phyloP scores from a whole-genome alignment of 2,888 invertebrate genomes.

The Erebia palarica region DNA sequence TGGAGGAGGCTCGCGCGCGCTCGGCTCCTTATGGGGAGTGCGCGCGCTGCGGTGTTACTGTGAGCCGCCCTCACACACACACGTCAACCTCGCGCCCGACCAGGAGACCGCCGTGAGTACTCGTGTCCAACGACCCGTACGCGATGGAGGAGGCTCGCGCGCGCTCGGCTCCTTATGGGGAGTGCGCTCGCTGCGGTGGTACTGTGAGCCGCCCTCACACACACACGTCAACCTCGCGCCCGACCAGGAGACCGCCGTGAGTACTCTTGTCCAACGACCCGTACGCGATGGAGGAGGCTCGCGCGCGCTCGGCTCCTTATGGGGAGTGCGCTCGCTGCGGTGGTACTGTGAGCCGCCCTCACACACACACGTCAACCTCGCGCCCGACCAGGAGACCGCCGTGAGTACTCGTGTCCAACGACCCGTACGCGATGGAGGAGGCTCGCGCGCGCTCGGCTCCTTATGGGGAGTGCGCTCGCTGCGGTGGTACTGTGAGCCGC shows the following conservation, averaged over 20 bases:
- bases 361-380: constrained; percentile 36
- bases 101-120: constrained; percentile 25
- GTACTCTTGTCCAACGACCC: constrained; percentile 46
- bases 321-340: constrained; percentile 92
- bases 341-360: constrained; percentile 79
- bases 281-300: constrained; percentile 49
- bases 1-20: constrained; percentile 82
- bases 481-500: constrained; percentile 60
- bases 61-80: no score
- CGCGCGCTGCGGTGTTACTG: constrained; percentile 82
- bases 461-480: constrained; percentile 95
- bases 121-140: constrained; percentile 89
- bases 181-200: constrained; percentile 85
- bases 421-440: constrained; percentile 94
- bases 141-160: constrained; percentile 90
- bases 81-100: constrained; percentile 35
- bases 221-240: no score
- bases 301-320: constrained; percentile 94
- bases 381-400: constrained; percentile 32
- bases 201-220: no score
- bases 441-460: constrained; percentile 91
- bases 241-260: constrained; percentile 86
- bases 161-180: constrained; percentile 98
- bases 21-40: constrained; percentile 97
- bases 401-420: constrained; percentile 67